Conservation (phyloP, 2,797 vertebrate species). For the Holocentrus rufus region DNA sequence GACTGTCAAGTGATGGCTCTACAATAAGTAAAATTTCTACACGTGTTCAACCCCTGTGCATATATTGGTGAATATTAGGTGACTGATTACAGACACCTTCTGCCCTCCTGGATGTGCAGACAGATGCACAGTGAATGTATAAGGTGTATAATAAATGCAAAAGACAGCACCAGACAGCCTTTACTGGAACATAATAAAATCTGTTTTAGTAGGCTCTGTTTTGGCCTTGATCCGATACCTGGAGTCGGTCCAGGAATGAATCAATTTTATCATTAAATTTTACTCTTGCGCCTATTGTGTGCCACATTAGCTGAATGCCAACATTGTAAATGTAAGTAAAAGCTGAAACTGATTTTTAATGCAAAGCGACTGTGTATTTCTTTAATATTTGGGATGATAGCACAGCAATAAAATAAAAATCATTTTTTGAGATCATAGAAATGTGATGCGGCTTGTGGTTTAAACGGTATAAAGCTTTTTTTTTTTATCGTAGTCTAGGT, state of each 20-base stretch:
- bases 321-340: constrained; percentile 17
- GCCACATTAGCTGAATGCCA: neutral
- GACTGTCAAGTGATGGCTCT: too few species aligned
- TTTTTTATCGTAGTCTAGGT: constrained; percentile 3
- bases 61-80: too few species aligned
- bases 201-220: too few species aligned
- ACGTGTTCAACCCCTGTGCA: too few species aligned
- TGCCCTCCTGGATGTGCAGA: too few species aligned
- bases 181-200: too few species aligned
- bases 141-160: too few species aligned
- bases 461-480: neutral
- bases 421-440: neutral
- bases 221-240: neutral
- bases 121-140: too few species aligned
- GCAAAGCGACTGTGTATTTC: neutral
- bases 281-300: neutral
- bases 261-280: constrained; percentile 17
- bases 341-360: constrained; percentile 8
- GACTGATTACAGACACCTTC: too few species aligned
- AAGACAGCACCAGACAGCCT: too few species aligned
- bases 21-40: too few species aligned
- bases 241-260: constrained; percentile 6
- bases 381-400: neutral
- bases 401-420: neutral
- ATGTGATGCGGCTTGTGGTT: neutral